Evolutionary conservation across 2,888 invertebrate genomes (phyloP), one percentile per base, ranked within the genome.

Genomic region (Penaeus monodon): DNA sequence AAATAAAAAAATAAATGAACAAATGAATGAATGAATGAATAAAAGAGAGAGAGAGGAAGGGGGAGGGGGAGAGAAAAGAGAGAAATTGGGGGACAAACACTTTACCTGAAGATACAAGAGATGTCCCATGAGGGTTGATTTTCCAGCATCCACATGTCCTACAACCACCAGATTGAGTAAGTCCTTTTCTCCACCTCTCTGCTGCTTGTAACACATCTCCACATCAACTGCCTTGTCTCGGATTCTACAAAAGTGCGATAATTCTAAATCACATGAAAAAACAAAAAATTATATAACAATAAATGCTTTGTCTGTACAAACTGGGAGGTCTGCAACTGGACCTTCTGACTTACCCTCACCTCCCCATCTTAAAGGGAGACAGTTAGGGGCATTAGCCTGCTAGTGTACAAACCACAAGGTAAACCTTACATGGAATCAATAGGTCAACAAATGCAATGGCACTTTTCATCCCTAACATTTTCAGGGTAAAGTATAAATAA

Each of bases 71-170:
- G 14, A 44, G 27, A 44, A 44, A 22, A 44, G 4, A 77, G 20
- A n/a, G 6, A 10, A 10, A 44, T 17, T 17, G 10, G 77, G 17
- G 49, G 27, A 49, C 49, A 29, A 29, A 29, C 1, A 20, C 17
- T n/a, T 65, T 79, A 86, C 89, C 88, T 87, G 84, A 24, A 96
- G 95, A 92, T 95, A 98, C 0, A 99, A 93, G 70, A 99, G 92
- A 91, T 98, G 96, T 0, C 99, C 99, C 96, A 99, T 97, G n/a
- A 99, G 93, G 17, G 98, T 99, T 90, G 97, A 93, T 91, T 94
- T 94, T 33, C 90, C 98, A 65, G 98, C 98, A 94, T 98, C 99
- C 3, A 99, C 99, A 93, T 99, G 99, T 57, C 95, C 99, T 92
- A 97, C 96, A 20, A 97, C 97, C 89, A 98, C 97, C 93, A 99